Conservation (phyloP, 2,797 vertebrate genomes). For the Tragelaphus oryx region DNA sequence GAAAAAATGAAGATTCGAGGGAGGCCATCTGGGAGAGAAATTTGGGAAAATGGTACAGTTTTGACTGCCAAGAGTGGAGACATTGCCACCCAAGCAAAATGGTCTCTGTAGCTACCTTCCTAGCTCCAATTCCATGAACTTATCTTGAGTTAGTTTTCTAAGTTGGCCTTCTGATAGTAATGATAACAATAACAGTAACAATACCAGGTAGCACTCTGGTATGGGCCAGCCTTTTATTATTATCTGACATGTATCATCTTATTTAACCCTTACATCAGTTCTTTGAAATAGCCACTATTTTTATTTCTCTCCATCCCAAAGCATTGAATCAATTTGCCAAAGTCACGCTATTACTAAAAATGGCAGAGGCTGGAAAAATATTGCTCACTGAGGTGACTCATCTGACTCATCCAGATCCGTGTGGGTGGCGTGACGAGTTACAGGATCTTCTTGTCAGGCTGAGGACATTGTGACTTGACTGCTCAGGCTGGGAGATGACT, state of each 20-base stretch:
- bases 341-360: not conserved
- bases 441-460: not conserved
- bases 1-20: not conserved
- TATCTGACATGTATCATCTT: not conserved
- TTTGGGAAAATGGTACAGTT: not conserved
- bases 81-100: not conserved
- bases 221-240: not conserved
- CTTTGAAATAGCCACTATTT: not conserved
- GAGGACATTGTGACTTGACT: not conserved
- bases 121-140: not conserved
- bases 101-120: not conserved
- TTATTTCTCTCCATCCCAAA: not conserved
- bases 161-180: not conserved
- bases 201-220: not conserved
- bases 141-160: conserved; percentile 1
- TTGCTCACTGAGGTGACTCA: not conserved
- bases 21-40: not conserved
- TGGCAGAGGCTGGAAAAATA: not conserved
- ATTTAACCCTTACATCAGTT: not conserved
- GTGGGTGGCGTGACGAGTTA: not conserved
- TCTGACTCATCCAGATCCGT: not conserved
- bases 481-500: not conserved
- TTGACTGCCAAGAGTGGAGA: not conserved
- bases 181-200: not conserved
- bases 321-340: not conserved